phyloP scores from a whole-genome alignment of 1,140 invertebrate species.

The Armadillidium nasatum region DNA sequence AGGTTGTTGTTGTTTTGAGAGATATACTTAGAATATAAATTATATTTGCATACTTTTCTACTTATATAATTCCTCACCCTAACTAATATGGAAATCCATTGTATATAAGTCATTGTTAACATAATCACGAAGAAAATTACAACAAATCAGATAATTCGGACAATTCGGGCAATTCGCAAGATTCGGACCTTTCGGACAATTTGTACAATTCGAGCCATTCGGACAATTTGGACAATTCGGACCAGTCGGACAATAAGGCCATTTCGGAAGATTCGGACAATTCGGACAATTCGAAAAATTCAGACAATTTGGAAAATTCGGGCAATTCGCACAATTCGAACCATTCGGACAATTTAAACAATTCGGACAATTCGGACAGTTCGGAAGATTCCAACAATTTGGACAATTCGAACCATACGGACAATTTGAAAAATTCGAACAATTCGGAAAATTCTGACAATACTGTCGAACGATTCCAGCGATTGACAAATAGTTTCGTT shows the following conservation, averaged over 20 bases:
- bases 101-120: neutral
- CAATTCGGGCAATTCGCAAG: neutral
- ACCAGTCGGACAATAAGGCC: neutral
- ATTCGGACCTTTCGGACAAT: neutral
- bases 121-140: neutral
- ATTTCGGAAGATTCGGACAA: neutral
- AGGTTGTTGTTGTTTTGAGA: too few species aligned
- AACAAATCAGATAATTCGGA: slow-evolving; percentile 1
- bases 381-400: too few species aligned
- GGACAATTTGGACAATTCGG: slow-evolving; percentile 3
- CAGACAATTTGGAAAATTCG: slow-evolving; percentile 3
- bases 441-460: too few species aligned
- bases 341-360: too few species aligned
- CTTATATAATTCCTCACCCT: neutral
- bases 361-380: too few species aligned
- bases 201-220: neutral
- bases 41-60: neutral
- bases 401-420: too few species aligned
- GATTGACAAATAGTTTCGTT: too few species aligned
- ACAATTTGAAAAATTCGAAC: too few species aligned
- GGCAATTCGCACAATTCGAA: neutral
- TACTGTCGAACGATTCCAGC: too few species aligned
- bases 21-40: neutral
- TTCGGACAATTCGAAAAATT: neutral
- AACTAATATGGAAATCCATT: neutral